Percentiles rank a stretch among this genome's conserved stretches.
Evolutionary conservation across 2,113 vertebrate species (phyloP).

Genomic region (Mus pahari): DNA sequence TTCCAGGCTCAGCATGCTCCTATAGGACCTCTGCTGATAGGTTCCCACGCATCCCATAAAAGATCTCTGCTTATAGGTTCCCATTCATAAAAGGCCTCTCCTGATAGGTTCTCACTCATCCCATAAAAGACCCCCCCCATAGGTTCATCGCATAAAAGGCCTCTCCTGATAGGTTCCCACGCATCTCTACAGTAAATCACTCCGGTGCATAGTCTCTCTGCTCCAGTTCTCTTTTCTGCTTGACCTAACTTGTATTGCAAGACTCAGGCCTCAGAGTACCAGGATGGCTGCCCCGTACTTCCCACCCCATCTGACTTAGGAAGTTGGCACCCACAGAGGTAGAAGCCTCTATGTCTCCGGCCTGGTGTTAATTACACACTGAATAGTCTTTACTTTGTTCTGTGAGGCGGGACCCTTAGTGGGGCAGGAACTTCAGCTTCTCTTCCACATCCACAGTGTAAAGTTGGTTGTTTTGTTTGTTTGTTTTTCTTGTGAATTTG

Average conservation of each 20-base stretch:
- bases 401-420: neutral
- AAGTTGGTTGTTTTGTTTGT: neutral
- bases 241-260: neutral
- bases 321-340: no score
- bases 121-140: no score
- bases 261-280: neutral
- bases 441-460: neutral
- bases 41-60: neutral
- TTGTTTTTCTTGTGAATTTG: neutral
- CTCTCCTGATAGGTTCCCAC: neutral
- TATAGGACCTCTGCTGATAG: neutral
- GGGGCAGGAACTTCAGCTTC: neutral
- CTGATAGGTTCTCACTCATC: neutral
- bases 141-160: no score
- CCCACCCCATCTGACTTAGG: neutral
- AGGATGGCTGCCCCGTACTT: neutral
- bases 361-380: neutral
- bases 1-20: neutral
- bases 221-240: neutral
- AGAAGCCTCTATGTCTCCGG: neutral
- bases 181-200: neutral
- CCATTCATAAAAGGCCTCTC: neutral
- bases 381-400: neutral
- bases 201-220: neutral
- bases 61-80: neutral